Base-by-base conservation (phyloP, 1,140 invertebrate species). In the Tetraneura akinire region DNA sequence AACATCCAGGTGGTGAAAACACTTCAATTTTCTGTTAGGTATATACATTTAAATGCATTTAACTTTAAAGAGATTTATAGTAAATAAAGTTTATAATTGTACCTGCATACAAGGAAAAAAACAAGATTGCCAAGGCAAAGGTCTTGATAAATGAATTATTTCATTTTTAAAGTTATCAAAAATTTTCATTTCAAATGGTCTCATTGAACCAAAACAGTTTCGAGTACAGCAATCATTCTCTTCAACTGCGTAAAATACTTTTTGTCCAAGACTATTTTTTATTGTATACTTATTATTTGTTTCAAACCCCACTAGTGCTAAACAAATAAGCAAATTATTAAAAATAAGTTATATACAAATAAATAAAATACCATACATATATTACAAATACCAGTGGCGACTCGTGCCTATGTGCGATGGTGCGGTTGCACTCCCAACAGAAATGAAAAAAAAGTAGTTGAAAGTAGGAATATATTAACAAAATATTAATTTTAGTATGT, bases 231-330 rank as follows among this genome's bases (percentile, higher is more conserved):
- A 91, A 85, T 92, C 91, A 57, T 91, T 93, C 80, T 96, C 91
- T 87, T 97, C 96, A 9, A 90, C 90, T 26, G 94, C 93, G 84
- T 90, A 92, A 85, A 92, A 97, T 1, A 97, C 88, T 84, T 92
- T 93, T 85, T 96, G 92, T 1, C 94, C 91, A 53, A 89, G 82
- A 80, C 88, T 89, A 85, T 92, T 95, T 86, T 92, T 93, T 23
- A 96, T 88, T 9, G 90, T 90, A 85, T 93, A 96, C 86, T 94
- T 96, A 84, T 96, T 96, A 83, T 92, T 91, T n/a, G 93, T 94
- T 86, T 96, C 94, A 87, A 92, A 96, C n/a, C 93, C 93, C 81
- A 90, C 91, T 82, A 94, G 90, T 21, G 91, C 92, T 91, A 83
- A 86, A 82, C 16, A 70, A 0, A 21, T 16, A n/a, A n/a, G 32